Conservation (phyloP, 35 echinoderm and acorn worm species). For the Strongylocentrotus purpuratus region DNA sequence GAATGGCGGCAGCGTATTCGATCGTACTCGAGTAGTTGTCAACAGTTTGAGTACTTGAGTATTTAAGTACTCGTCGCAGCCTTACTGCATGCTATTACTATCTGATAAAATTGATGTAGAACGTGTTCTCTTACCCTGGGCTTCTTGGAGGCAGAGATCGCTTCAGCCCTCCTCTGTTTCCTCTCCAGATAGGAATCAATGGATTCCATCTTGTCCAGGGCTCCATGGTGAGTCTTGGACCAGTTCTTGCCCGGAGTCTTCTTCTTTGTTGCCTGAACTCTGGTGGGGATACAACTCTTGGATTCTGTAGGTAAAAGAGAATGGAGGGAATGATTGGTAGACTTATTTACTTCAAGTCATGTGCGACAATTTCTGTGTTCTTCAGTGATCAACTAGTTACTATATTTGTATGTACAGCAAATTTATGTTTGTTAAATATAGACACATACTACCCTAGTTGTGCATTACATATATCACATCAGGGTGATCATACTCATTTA, state of each 20-base stretch:
- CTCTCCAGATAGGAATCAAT: conserved; percentile 95
- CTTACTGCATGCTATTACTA: too few relatives aligned
- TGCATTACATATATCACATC: too few relatives aligned
- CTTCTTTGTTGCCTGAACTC: not conserved
- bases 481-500: too few relatives aligned
- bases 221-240: conserved; percentile 71
- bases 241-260: conserved; percentile 77
- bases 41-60: too few relatives aligned
- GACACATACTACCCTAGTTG: too few relatives aligned
- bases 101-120: not conserved
- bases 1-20: too few relatives aligned
- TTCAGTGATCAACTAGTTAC: not conserved
- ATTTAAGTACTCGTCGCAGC: too few relatives aligned
- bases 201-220: conserved; percentile 91
- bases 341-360: not conserved
- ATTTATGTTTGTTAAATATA: too few relatives aligned
- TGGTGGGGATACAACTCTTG: conserved; percentile 58
- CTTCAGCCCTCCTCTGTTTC: conserved; percentile 87
- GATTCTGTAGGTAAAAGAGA: not conserved
- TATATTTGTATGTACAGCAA: not conserved
- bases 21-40: too few relatives aligned
- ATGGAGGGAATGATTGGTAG: not conserved
- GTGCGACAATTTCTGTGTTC: not conserved
- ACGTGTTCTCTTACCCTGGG: conserved; percentile 35
- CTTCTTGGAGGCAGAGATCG: conserved; percentile 63